phyloP scores from a whole-genome alignment of 2,113 vertebrate species.

The Microcebus murinus region DNA sequence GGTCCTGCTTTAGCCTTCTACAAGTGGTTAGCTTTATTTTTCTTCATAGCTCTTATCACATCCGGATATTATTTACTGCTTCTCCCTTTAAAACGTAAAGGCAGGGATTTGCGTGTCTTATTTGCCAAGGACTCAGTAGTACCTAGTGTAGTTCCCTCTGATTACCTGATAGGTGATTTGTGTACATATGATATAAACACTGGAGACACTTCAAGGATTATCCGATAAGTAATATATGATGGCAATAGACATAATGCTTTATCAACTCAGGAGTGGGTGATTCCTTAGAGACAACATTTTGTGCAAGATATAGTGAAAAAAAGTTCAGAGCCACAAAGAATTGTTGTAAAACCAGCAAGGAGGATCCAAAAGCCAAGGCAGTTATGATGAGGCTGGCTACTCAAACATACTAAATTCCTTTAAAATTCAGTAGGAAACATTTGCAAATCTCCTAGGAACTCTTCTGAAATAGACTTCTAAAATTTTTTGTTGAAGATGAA shows the following conservation, averaged over 20 bases:
- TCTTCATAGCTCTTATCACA: neutral
- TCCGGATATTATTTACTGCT: neutral
- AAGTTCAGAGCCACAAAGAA: neutral
- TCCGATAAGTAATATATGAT: neutral
- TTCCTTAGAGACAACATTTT: neutral
- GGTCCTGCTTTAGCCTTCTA: too few species aligned
- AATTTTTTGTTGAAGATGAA: neutral
- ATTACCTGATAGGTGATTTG: neutral
- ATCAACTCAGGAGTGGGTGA: neutral
- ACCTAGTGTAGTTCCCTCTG: neutral
- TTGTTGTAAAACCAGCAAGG: neutral
- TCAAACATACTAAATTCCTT: neutral
- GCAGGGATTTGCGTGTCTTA: neutral
- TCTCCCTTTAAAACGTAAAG: neutral
- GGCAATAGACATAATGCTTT: neutral
- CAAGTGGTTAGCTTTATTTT: neutral
- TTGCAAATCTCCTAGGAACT: neutral
- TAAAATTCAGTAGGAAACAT: slow-evolving; percentile 35
- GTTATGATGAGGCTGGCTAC: neutral
- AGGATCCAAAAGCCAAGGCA: slow-evolving; percentile 1
- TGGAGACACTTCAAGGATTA: neutral
- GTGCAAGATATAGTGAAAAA: neutral
- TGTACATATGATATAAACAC: neutral
- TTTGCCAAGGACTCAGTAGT: neutral
- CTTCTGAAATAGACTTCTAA: neutral